Percentiles rank a stretch among this genome's conserved stretches.
Evolutionary conservation across 2,113 vertebrate genomes (phyloP).

Genomic region (Lampris megalopsis): DNA sequence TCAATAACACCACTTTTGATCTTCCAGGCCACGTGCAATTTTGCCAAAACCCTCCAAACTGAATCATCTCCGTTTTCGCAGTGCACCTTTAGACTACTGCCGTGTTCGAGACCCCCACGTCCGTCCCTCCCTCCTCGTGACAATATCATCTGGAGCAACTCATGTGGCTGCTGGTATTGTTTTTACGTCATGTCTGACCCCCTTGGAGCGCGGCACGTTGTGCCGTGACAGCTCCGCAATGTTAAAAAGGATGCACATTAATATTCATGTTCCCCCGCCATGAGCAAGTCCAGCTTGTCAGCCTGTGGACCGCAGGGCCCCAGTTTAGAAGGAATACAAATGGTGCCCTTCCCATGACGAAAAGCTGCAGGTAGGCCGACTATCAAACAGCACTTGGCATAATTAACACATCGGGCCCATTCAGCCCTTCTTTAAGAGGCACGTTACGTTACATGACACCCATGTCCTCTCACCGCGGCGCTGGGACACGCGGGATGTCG

Average conservation of each 20-base stretch:
- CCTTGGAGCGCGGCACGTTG: constrained; percentile 50
- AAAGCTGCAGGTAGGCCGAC: constrained; percentile 65
- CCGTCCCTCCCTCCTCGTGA: too few relatives aligned
- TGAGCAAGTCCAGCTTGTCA: constrained; percentile 73
- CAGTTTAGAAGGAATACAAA: constrained; percentile 74
- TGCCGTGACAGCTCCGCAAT: constrained; percentile 52
- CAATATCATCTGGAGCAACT: constrained; percentile 57
- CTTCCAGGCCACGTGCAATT: too few relatives aligned
- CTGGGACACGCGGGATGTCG: too few relatives aligned
- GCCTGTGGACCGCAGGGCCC: constrained; percentile 41
- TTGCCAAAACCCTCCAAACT: too few relatives aligned
- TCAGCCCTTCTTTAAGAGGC: constrained; percentile 34
- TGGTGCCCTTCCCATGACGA: constrained; percentile 68
- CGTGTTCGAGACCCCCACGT: too few relatives aligned
- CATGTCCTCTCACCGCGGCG: too few relatives aligned
- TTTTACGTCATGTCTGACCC: constrained; percentile 50
- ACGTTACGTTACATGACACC: neutral
- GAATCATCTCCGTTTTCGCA: too few relatives aligned
- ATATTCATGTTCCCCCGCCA: constrained; percentile 69
- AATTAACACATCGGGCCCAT: constrained; percentile 48
- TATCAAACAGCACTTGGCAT: constrained; percentile 58
- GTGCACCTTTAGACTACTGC: too few relatives aligned
- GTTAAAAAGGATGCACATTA: constrained; percentile 60
- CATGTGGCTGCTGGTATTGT: constrained; percentile 50
- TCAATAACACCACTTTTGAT: too few relatives aligned